phyloP scores from a whole-genome alignment of 2,888 invertebrate genomes.

The Apotomis turbidana region DNA sequence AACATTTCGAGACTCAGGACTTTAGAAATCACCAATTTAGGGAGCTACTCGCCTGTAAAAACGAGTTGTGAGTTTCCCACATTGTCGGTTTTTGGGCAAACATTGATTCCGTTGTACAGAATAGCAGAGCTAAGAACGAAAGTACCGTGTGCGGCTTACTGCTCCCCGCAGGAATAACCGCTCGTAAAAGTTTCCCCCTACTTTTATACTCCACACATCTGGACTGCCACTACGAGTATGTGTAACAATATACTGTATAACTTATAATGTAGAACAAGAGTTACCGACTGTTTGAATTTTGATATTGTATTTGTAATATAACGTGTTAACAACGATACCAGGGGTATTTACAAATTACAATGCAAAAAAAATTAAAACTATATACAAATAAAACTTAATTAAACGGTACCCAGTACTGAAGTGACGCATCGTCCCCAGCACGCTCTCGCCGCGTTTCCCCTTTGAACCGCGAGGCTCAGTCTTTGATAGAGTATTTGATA shows the following conservation, averaged over 20 bases:
- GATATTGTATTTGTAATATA: constrained; percentile 1
- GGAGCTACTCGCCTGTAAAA: too few relatives aligned
- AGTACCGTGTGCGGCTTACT: constrained; percentile 49
- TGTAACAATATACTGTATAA: constrained; percentile 41
- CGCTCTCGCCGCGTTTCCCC: too few relatives aligned
- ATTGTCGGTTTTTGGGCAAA: background rate
- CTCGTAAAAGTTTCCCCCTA: constrained; percentile 74
- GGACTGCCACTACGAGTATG: constrained; percentile 39
- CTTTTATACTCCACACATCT: constrained; percentile 73
- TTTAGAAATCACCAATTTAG: too few relatives aligned
- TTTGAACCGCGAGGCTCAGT: too few relatives aligned
- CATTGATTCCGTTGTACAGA: background rate
- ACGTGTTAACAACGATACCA: too few relatives aligned
- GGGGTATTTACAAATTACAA: too few relatives aligned
- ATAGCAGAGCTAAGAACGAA: constrained; percentile 1
- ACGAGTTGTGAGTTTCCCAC: background rate
- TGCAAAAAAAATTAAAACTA: too few relatives aligned
- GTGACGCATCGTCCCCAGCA: too few relatives aligned
- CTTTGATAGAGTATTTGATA: too few relatives aligned
- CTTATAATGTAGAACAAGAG: constrained; percentile 35
- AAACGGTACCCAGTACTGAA: too few relatives aligned
- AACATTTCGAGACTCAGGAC: too few relatives aligned
- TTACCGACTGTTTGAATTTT: constrained; percentile 4
- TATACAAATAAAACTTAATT: too few relatives aligned
- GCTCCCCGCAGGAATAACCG: constrained; percentile 70